These are phyloP conservation scores for Phylloscopus trochilus DNA, from an alignment of 2,113 vertebrate species.

Conservation along the genomic window DNA sequence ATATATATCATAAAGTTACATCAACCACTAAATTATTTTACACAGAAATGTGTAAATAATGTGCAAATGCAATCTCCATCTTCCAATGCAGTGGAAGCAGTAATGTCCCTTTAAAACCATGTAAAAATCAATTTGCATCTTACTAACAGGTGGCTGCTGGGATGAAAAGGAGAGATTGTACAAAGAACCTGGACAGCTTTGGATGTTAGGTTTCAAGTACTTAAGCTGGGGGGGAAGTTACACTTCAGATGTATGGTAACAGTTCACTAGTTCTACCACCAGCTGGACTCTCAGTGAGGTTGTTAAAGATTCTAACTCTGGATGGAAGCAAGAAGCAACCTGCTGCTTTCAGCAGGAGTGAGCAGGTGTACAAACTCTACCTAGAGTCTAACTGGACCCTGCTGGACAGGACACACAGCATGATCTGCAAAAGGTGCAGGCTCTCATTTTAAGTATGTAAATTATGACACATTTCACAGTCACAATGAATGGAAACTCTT, in stretches of 20 bases:
- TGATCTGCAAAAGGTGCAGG: neutral
- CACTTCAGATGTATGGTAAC: neutral
- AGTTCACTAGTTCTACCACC: neutral
- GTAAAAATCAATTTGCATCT: neutral
- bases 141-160: neutral
- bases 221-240: neutral
- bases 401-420: neutral
- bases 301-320: neutral
- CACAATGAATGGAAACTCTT: neutral
- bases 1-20: neutral
- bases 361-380: neutral
- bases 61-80: neutral
- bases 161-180: neutral
- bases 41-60: neutral
- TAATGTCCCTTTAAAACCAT: neutral
- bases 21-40: neutral
- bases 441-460: neutral
- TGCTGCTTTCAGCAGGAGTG: neutral
- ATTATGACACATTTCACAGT: neutral
- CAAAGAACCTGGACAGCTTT: rapidly evolving
- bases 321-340: neutral
- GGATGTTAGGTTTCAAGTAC: neutral
- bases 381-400: neutral
- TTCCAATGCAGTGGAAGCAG: neutral
- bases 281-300: neutral